These are phyloP conservation scores for Steinernema khuongi DNA, from an alignment of 1,140 invertebrate genomes.

Conservation along the genomic window DNA sequence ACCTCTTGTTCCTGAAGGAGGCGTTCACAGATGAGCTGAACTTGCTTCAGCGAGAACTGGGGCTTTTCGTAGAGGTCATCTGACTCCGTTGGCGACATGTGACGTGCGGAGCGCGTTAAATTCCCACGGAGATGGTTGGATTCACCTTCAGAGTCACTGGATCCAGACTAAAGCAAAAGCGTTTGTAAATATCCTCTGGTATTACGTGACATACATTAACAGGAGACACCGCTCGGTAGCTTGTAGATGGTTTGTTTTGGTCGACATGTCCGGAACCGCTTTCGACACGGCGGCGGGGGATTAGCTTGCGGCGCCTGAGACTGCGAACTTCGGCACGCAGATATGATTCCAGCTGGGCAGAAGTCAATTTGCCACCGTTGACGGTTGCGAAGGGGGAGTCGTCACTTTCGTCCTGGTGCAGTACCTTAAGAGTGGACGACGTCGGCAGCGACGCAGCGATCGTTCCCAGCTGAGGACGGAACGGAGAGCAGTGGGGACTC, in stretches of 20 bases:
- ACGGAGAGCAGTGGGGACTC: constrained; percentile 51
- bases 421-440: constrained; percentile 10
- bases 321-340: constrained; percentile 43
- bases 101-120: constrained; percentile 22
- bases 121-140: constrained; percentile 45
- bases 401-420: constrained; percentile 26
- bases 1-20: constrained; percentile 53
- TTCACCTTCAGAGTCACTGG: not conserved
- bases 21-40: constrained; percentile 55
- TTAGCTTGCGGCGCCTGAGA: constrained; percentile 43
- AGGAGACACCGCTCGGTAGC: constrained; percentile 5
- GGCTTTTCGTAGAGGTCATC: constrained; percentile 40
- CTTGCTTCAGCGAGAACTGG: constrained; percentile 53
- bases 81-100: not conserved
- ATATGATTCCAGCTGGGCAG: constrained; percentile 46
- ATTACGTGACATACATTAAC: constrained; percentile 19
- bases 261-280: not conserved
- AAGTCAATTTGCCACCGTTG: constrained; percentile 35
- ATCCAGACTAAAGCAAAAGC: not conserved
- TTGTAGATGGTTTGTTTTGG: constrained; percentile 6
- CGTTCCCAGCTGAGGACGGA: constrained; percentile 53
- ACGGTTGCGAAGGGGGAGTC: constrained; percentile 41
- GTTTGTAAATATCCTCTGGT: not conserved
- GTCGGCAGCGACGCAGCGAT: constrained; percentile 45
- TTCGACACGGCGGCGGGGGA: constrained; percentile 33